Base-by-base conservation (phyloP, 2,888 invertebrate genomes). In the Acrocyrtus sp. region DNA sequence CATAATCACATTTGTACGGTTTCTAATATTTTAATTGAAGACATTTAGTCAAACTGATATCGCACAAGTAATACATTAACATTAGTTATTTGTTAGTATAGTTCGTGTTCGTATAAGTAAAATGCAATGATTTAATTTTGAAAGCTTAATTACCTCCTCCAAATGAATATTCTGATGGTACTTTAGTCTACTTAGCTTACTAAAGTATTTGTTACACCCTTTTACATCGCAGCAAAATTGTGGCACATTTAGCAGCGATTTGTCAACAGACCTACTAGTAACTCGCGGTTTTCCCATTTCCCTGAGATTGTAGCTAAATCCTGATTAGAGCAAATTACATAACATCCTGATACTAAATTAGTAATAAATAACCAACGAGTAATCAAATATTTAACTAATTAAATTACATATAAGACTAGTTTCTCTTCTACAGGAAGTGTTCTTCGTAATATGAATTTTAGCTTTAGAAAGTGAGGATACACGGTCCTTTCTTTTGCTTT, bases 1-100 rank as follows among this genome's bases (percentile, higher is more conserved):
- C 74, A 61, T 54, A 60, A 12, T 60, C 61, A 66, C 79, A 79
- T 29, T 61, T 72, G 45, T 50, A 78, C 3, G 78, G 73, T 73
- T 73, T 74, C 78, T 78, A 45, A 34, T 62, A 72, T 60, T 26
- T 26, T 26, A 26, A 15, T n/a, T 2, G n/a, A 51, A 12, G 6
- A 6, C 5, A 26, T 51, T 4, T 45, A 17, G 19, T 45, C 45
- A 10, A 15, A 45, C n/a, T 45, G n/a, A 45, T 45, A 8, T 8
- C 45, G 19, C 24, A 48, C 21, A 48, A 22, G 48, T 24, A 39
- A 34, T 19, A n/a, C n/a, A n/a, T n/a, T n/a, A n/a, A n/a, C n/a
- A 41, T n/a, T 41, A 21, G 8, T 41, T 17, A 21, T 5, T 48
- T 48, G 15, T 21, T 27, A n/a, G 27, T 24, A 17, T 22, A 48